Percentiles rank a stretch among this genome's conserved stretches.
Conservation (phyloP, 2,888 invertebrate species). For the Drosophila mimetica region DNA sequence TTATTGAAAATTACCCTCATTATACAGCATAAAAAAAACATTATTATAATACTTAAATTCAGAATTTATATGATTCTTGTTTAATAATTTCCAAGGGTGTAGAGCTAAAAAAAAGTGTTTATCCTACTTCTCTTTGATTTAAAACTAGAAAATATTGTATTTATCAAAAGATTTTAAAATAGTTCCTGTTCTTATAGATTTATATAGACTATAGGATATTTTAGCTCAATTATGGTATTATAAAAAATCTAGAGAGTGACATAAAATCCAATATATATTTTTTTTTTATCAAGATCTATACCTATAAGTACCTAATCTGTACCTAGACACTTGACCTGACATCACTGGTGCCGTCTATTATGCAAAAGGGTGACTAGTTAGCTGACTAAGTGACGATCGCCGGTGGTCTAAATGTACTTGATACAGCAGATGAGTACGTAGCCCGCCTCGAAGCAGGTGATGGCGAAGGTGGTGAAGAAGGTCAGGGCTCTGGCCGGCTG, state of each 20-base stretch:
- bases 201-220: too few relatives aligned
- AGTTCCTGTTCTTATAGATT: too few relatives aligned
- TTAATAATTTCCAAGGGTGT: too few relatives aligned
- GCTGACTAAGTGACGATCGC: background rate
- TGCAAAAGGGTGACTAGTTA: background rate
- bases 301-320: background rate
- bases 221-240: too few relatives aligned
- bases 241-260: too few relatives aligned
- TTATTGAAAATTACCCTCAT: background rate
- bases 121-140: too few relatives aligned
- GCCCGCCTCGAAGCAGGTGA: constrained; percentile 85
- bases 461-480: constrained; percentile 84
- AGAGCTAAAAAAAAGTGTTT: too few relatives aligned
- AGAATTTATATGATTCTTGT: too few relatives aligned
- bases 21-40: background rate
- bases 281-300: too few relatives aligned
- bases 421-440: constrained; percentile 77
- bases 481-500: constrained; percentile 86
- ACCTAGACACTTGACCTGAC: background rate
- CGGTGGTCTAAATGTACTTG: constrained; percentile 55
- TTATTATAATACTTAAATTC: background rate
- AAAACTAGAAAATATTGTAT: too few relatives aligned
- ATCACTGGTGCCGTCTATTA: constrained; percentile 1
- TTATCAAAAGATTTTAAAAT: too few relatives aligned
- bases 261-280: too few relatives aligned